phyloP scores from a whole-genome alignment of 1,140 invertebrate genomes.

The Danaus plexippus region DNA sequence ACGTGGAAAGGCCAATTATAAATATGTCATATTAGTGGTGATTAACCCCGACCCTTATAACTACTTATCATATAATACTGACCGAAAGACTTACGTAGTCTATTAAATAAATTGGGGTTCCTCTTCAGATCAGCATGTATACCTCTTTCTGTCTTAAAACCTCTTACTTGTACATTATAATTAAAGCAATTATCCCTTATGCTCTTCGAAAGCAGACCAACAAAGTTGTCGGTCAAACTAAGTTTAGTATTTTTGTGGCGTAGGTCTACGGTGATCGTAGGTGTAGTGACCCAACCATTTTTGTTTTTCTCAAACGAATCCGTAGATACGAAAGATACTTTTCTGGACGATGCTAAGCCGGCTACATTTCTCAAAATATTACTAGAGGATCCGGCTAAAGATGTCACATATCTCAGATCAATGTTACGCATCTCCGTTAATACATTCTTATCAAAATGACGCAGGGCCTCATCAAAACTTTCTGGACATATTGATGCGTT shows the following conservation, averaged over 20 bases:
- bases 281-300: slow-evolving; percentile 46
- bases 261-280: slow-evolving; percentile 43
- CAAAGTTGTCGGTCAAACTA: slow-evolving; percentile 50
- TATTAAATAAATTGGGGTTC: slow-evolving; percentile 76
- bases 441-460: slow-evolving; percentile 62
- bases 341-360: slow-evolving; percentile 35
- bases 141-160: slow-evolving; percentile 83
- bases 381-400: slow-evolving; percentile 26
- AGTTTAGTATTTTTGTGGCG: slow-evolving; percentile 33
- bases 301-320: slow-evolving; percentile 59
- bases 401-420: slow-evolving; percentile 38
- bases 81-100: slow-evolving; percentile 74
- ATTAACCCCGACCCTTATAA: too few species aligned
- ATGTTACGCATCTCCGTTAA: slow-evolving; percentile 53
- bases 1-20: slow-evolving; percentile 3
- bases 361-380: slow-evolving; percentile 17
- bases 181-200: slow-evolving; percentile 46
- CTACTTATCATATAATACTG: slow-evolving; percentile 34
- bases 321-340: slow-evolving; percentile 58
- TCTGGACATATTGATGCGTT: slow-evolving; percentile 52
- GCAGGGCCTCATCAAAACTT: slow-evolving; percentile 53
- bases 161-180: slow-evolving; percentile 73
- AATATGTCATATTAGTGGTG: not conserved
- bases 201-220: slow-evolving; percentile 40
- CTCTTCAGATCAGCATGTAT: slow-evolving; percentile 78